Evolutionary conservation across 2,888 invertebrate genomes (phyloP), one percentile per base, ranked within the genome.

Genomic region (Megamerina dolium): DNA sequence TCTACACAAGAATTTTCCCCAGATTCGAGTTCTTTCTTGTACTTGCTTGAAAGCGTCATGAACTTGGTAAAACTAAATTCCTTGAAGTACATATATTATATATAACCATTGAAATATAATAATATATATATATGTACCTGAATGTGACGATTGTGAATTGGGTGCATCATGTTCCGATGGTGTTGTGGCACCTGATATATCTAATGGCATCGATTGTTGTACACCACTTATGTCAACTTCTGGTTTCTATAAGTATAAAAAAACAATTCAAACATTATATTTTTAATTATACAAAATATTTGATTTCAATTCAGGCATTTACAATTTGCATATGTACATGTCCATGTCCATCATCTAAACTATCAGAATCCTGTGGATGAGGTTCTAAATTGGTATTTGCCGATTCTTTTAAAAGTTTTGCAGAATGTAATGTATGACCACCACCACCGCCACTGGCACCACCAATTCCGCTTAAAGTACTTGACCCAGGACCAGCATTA

Each of bases 351-450:
- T 75, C 76, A 38, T 75, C 73, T 48, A 77, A 74, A 54, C 75
- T 76, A 57, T 79, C 78, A 13, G 71, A 76, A 55, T 76, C 75
- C 45, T 75, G 76, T 39, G 75, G 71, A 47, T 74, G 74, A 35
- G 64, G 65, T 46, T 77, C 74, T 26, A 77, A 73, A 45, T 74
- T 74, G 27, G 66, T 68, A 55, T 66, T 74, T 13, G 70, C 58
- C 12, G 73, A 70, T 50, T 74, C 73, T 45, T 74, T 73, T 36
- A 70, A 58, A 48, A 72, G 59, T 57, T 72, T 72, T 31, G 59
- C 53, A 48, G 63, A 55, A 51, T 70, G 74, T 52, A 71, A 52
- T 17, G 66, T 57, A 50, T 70, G 69, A 10, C 60, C 62, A 29
- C 70, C 60, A 30, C 63, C 60, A 44, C 73, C 58, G 30, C 59